Evolutionary conservation across 2,113 vertebrate genomes (phyloP), one percentile per base, ranked within the genome.

Genomic region (Azemiops feae): DNA sequence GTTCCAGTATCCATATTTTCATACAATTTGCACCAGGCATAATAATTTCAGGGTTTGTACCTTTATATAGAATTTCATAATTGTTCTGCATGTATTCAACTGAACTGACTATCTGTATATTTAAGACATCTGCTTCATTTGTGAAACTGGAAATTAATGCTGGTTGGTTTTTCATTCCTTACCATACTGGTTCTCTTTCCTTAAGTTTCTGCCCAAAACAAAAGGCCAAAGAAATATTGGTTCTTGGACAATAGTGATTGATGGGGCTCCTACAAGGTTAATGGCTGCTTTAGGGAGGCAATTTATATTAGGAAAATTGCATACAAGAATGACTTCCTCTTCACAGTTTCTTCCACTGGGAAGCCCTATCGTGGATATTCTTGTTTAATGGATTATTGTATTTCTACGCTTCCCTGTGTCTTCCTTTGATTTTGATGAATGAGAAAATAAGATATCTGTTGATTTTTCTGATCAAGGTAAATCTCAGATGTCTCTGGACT

Each of bases 121-220:
- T 20, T 22, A 90, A 47, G 25, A 20, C 9, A 64, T n/a, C 50
- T 43, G 90, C 50, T 81, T 52, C 22, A 25, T 64, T n/a, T 69
- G 57, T 50, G 45, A 69, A 90, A 90, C 9, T 90, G 45, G 88
- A 90, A 69, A 50, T 20, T 47, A 50, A 50, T 12, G 3, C 12
- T 50, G 58, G 43, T 47, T 90, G 16, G 12, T 23, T 20, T 11
- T 54, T 39, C 18, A 23, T 52, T 87, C 69, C 55, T 12, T 45
- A 87, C 47, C 93, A 14, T 81, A n/a, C 0, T 0, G 23, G 47
- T 23, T 43, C 39, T 52, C 1, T 39, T 6, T 25, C 58, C n/a
- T 57, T 92, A 0, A 0, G 0, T 90, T 92, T 90, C 12, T 88
- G 86, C 0, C 89, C 34, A 89, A 88, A 89, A 60, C 39, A 88